Evolutionary conservation across 1,140 invertebrate species (phyloP).

Genomic region (Drosophila nigrodunni): DNA sequence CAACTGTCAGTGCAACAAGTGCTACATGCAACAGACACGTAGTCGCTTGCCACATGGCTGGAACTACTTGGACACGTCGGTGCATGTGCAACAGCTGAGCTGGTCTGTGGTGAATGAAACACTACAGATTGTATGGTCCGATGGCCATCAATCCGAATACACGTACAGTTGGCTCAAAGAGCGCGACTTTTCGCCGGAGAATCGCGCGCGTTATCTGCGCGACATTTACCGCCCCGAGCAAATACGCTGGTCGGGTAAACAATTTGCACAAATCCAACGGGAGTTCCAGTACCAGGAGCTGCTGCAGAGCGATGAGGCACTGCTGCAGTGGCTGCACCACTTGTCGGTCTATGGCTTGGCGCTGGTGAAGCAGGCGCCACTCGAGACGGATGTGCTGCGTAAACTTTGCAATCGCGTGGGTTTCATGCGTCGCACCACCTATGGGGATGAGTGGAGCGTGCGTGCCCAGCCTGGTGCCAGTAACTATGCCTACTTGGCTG

Average conservation of each 20-base stretch:
- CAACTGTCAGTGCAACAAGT: constrained; percentile 88
- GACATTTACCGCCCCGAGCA: constrained; percentile 86
- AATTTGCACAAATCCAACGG: constrained; percentile 85
- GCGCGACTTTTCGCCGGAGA: constrained; percentile 86
- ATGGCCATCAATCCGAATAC: constrained; percentile 86
- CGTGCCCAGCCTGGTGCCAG: constrained; percentile 87
- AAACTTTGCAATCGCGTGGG: constrained; percentile 87
- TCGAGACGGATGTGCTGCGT: constrained; percentile 85
- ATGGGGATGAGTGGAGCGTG: constrained; percentile 87
- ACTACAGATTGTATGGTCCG: constrained; percentile 85
- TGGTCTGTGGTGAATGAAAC: constrained; percentile 37
- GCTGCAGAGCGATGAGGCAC: constrained; percentile 84
- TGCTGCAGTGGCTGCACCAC: constrained; percentile 87
- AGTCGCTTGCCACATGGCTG: constrained; percentile 85
- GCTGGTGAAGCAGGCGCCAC: constrained; percentile 86
- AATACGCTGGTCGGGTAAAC: constrained; percentile 86
- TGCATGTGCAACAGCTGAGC: constrained; percentile 52
- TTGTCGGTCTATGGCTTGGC: constrained; percentile 87
- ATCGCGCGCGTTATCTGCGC: constrained; percentile 85
- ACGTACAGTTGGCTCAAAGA: constrained; percentile 86
- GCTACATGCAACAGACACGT: constrained; percentile 87
- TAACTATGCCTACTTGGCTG: constrained; percentile 89
- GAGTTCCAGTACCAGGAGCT: constrained; percentile 86
- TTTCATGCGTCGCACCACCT: constrained; percentile 88
- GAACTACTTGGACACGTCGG: constrained; percentile 62